These are phyloP conservation scores for Sorex araneus DNA, from an alignment of 2,113 vertebrate genomes.

Conservation along the genomic window DNA sequence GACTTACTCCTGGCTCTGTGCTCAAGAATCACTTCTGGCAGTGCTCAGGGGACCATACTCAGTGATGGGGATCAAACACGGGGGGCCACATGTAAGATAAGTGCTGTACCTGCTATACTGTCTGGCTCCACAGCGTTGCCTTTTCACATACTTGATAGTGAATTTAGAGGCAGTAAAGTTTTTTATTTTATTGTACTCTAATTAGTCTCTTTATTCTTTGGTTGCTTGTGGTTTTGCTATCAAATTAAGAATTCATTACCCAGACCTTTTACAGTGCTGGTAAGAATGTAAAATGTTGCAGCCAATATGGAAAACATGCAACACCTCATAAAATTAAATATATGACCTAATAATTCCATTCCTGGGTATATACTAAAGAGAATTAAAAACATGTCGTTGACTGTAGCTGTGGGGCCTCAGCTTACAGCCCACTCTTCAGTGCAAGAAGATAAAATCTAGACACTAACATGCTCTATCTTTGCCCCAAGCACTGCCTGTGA, in stretches of 20 bases:
- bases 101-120: too few relatives aligned
- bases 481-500: too few relatives aligned
- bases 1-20: too few relatives aligned
- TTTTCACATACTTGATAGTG: not conserved
- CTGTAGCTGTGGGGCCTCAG: too few relatives aligned
- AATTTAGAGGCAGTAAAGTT: not conserved
- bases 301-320: not conserved
- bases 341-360: not conserved
- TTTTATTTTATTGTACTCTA: not conserved
- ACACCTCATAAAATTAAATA: not conserved
- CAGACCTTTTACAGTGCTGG: not conserved
- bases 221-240: not conserved
- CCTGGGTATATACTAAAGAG: not conserved
- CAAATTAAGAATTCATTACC: not conserved
- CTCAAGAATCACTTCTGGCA: too few relatives aligned
- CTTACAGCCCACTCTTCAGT: too few relatives aligned
- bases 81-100: too few relatives aligned
- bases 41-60: too few relatives aligned
- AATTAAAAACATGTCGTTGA: not conserved
- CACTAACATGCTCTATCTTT: too few relatives aligned
- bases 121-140: too few relatives aligned
- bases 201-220: not conserved
- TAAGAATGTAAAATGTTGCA: conserved; percentile 13
- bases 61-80: too few relatives aligned
- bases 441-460: too few relatives aligned